phyloP scores from a whole-genome alignment of 2,797 vertebrate species.

The Tarsius wallacei region DNA sequence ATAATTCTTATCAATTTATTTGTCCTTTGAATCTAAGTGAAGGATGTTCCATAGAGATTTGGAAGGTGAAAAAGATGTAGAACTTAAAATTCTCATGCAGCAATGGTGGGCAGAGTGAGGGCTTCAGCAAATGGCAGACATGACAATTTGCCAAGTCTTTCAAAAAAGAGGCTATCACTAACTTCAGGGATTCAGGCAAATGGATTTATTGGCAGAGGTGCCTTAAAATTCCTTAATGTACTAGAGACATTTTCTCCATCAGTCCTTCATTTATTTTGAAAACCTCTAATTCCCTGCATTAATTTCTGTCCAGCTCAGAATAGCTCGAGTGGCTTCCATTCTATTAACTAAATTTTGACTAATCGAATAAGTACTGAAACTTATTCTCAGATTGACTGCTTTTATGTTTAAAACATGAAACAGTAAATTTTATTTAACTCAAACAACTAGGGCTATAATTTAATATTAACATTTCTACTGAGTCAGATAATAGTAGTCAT shows the following conservation, averaged over 20 bases:
- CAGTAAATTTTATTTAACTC: slow-evolving; percentile 57
- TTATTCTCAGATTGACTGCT: slow-evolving; percentile 26
- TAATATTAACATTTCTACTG: slow-evolving; percentile 44
- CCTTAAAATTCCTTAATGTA: slow-evolving; percentile 40
- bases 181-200: slow-evolving; percentile 40
- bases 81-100: background rate
- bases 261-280: slow-evolving; percentile 40
- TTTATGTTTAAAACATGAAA: slow-evolving; percentile 49
- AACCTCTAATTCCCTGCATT: background rate
- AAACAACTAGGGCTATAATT: slow-evolving; percentile 29
- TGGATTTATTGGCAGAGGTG: background rate
- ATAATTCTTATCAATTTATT: background rate
- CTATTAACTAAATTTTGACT: slow-evolving; percentile 42
- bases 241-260: slow-evolving; percentile 27
- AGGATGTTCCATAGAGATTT: background rate
- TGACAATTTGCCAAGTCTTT: background rate
- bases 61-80: background rate
- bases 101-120: background rate
- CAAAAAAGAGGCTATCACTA: background rate
- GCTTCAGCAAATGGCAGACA: slow-evolving; percentile 3
- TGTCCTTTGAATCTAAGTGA: slow-evolving; percentile 49
- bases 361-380: slow-evolving; percentile 62
- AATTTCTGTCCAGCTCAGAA: slow-evolving; percentile 42
- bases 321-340: slow-evolving; percentile 28
- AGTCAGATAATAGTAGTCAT: slow-evolving; percentile 32